Base-by-base conservation (phyloP, 2,113 vertebrate genomes). In the Phylloscopus trochiloides region DNA sequence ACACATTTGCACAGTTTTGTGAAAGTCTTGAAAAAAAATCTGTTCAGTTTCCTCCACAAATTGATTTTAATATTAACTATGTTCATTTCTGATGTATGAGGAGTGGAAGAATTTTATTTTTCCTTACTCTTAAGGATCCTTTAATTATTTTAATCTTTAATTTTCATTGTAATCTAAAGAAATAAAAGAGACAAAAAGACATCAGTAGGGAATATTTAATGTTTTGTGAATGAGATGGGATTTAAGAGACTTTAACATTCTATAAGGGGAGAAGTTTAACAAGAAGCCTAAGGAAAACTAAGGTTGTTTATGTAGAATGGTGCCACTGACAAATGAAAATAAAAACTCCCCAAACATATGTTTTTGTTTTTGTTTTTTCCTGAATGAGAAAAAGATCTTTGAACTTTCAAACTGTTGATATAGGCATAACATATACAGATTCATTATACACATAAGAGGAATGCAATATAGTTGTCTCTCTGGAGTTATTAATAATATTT, bases 331-430 rank as follows among this genome's bases (percentile, higher is more conserved):
- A 82, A 82, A 78, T 28, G 34, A 81, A 71, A 88, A 36, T 4
- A 20, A 11, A 68, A 65, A 7, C 5, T 1, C 0, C 0, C 1
- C 5, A 26, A 85, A 65, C 43, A 51, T 10, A 29, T 45, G 0
- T 52, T 45, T 26, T 34, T 34, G 34, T 34, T 34, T 34, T 34
- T 34, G 34, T 34, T 34, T 32, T 5, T 66, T 81, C 25, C 21
- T 55, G 10, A 34, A 38, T 54, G 9, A 65, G 48, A 80, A 80
- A 12, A n/a, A 34, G 22, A 24, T 32, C 11, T 48, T 40, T 47
- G 29, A 42, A 51, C 10, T 57, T 82, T 67, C 31, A 48, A n/a
- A 73, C 2, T 57, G n/a, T 74, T 71, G 14, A 25, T 81, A 2
- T 63, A 38, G 31, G n/a, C 17, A 43, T 34, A 78, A 10, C 4